phyloP scores from a whole-genome alignment of 2,888 invertebrate species.

The Antheraea yamamai region DNA sequence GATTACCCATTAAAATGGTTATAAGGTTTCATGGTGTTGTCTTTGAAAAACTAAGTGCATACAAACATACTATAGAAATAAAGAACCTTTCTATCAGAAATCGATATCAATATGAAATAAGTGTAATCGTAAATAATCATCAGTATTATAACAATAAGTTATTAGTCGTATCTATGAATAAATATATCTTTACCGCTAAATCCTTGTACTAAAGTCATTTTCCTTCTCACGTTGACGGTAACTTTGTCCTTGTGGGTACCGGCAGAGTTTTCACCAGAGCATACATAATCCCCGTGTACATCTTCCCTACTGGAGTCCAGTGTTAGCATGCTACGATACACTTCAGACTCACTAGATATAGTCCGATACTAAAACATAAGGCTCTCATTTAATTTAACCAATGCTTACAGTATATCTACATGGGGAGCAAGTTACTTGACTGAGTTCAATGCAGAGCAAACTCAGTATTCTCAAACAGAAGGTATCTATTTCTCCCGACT shows the following conservation, averaged over 20 bases:
- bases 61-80: too few relatives aligned
- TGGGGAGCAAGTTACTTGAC: too few relatives aligned
- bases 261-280: constrained; percentile 63
- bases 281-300: constrained; percentile 59
- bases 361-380: constrained; percentile 38
- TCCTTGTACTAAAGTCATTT: constrained; percentile 51
- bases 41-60: too few relatives aligned
- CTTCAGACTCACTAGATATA: constrained; percentile 37
- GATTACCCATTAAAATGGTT: too few relatives aligned
- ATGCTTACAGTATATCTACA: too few relatives aligned
- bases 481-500: too few relatives aligned
- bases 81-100: too few relatives aligned
- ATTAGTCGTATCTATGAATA: neutral
- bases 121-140: neutral
- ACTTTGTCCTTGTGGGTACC: constrained; percentile 58
- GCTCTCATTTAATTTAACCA: too few relatives aligned
- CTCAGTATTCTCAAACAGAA: too few relatives aligned
- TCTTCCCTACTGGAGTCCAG: constrained; percentile 50
- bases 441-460: too few relatives aligned
- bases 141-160: neutral
- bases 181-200: constrained; percentile 49
- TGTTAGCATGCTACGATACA: constrained; percentile 54
- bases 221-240: constrained; percentile 47
- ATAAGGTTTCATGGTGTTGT: too few relatives aligned
- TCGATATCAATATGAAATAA: too few relatives aligned